These are phyloP conservation scores for Cactoblastis cactorum DNA, from an alignment of 2,888 invertebrate genomes.

Conservation along the genomic window DNA sequence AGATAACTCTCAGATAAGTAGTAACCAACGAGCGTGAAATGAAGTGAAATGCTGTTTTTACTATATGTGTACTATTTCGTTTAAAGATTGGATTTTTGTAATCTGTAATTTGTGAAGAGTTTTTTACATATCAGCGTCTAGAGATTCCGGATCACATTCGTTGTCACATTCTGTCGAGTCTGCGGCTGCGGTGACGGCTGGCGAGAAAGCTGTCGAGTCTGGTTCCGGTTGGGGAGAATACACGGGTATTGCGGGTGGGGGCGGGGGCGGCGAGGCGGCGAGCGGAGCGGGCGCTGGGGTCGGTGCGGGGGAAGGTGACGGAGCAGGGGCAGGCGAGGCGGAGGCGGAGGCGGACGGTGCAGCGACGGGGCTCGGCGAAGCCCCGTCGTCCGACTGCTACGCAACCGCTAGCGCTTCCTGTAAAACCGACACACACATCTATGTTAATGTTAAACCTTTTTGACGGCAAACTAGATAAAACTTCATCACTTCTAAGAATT, in stretches of 20 bases:
- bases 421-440: background rate
- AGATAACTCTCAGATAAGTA: no score
- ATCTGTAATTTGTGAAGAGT: no score
- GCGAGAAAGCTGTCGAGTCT: slow-evolving; percentile 28
- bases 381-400: slow-evolving; percentile 59
- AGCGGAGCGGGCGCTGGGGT: background rate
- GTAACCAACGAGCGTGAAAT: no score
- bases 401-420: slow-evolving; percentile 50
- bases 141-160: slow-evolving; percentile 7
- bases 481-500: no score
- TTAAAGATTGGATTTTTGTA: no score
- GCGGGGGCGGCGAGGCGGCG: background rate
- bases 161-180: slow-evolving; percentile 15
- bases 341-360: slow-evolving; percentile 22
- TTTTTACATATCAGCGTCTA: background rate
- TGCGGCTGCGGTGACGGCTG: slow-evolving; percentile 19
- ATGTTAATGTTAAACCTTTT: no score
- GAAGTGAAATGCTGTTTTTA: no score
- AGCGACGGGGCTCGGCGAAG: slow-evolving; percentile 27
- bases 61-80: no score
- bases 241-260: background rate
- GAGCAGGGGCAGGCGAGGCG: slow-evolving; percentile 13
- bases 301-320: background rate
- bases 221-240: slow-evolving; percentile 20
- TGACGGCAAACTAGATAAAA: no score